These are phyloP conservation scores for Lycaon pictus DNA, from an alignment of 2,113 vertebrate genomes.

Conservation along the genomic window DNA sequence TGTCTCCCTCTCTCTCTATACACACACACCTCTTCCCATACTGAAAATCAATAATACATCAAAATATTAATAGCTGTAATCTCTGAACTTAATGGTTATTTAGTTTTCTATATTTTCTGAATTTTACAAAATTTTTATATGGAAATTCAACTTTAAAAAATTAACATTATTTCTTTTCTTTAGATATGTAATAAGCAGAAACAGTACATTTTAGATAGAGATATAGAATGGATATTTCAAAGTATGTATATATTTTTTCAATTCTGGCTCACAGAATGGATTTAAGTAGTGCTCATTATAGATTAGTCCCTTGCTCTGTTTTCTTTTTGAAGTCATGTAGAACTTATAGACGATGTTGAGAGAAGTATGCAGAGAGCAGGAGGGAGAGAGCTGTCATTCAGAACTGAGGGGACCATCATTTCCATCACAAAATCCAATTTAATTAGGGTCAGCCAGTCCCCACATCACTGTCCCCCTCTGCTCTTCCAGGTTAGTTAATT, in stretches of 20 bases:
- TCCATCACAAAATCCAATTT: slow-evolving; percentile 59
- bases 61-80: not conserved
- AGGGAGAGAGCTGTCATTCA: not conserved
- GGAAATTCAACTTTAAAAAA: not conserved
- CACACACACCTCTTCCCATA: not conserved
- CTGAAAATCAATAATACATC: not conserved
- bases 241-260: not conserved
- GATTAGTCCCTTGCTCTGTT: not conserved
- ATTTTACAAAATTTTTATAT: not conserved
- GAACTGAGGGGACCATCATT: not conserved
- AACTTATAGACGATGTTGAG: not conserved
- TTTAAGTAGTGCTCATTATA: not conserved
- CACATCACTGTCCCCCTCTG: not conserved
- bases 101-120: slow-evolving; percentile 7
- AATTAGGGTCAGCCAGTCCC: slow-evolving; percentile 68
- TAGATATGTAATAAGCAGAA: slow-evolving; percentile 43
- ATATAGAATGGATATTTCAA: not conserved
- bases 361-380: not conserved
- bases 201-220: not conserved
- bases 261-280: not conserved
- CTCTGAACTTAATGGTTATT: not conserved
- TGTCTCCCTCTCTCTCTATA: not conserved
- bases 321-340: slow-evolving; percentile 50
- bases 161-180: not conserved
- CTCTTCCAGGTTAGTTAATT: slow-evolving; percentile 75